These are phyloP conservation scores for Salminus brasiliensis DNA, from an alignment of 2,113 vertebrate species.

Conservation along the genomic window DNA sequence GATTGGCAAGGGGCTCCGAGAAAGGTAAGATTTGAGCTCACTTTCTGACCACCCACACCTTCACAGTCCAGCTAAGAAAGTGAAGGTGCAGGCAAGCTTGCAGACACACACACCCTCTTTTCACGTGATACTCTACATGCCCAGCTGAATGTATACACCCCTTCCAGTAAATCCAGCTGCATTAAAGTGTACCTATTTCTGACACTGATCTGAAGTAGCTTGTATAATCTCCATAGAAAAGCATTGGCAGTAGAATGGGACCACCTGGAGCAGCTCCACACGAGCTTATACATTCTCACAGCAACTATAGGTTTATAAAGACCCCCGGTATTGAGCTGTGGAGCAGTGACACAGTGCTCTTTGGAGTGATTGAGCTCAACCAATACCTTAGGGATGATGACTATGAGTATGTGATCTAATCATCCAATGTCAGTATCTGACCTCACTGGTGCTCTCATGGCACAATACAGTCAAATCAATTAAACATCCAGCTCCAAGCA, in stretches of 20 bases:
- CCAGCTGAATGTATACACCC: too few relatives aligned
- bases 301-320: background rate
- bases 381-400: too few relatives aligned
- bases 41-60: background rate
- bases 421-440: background rate
- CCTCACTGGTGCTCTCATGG: background rate
- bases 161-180: too few relatives aligned
- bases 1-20: background rate
- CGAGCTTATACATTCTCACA: too few relatives aligned
- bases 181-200: too few relatives aligned
- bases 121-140: too few relatives aligned
- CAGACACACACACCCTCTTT: too few relatives aligned
- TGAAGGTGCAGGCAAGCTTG: background rate
- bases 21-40: slow-evolving; percentile 31
- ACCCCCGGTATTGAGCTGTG: background rate
- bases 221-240: too few relatives aligned
- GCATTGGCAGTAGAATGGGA: too few relatives aligned
- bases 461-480: background rate
- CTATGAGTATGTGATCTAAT: background rate
- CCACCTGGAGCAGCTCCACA: background rate
- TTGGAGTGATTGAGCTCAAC: background rate
- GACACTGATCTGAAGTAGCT: too few relatives aligned
- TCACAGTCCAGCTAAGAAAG: background rate
- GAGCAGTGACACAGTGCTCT: background rate
- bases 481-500: too few relatives aligned